Base-by-base conservation (phyloP, 2,113 vertebrate genomes). In the Sciurus niger region DNA sequence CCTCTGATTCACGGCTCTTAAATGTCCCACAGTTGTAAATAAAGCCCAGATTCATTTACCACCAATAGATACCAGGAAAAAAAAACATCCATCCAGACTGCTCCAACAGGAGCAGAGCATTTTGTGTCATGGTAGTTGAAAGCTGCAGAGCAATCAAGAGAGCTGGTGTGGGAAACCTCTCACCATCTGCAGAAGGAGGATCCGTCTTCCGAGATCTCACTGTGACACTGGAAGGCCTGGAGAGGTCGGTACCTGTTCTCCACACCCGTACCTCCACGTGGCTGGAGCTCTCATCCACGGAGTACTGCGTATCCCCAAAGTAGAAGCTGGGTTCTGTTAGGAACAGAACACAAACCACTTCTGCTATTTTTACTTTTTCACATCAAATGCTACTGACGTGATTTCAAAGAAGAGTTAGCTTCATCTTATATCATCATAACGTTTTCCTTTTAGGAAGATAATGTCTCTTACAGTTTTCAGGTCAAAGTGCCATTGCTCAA, bases 181-280 rank as follows among this genome's bases (percentile, higher is more conserved):
- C 97, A 99, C 99, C 99, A 76, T 99, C 99, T 0, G 99, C 99
- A 24, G 99, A 99, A 32, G 98, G 60, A 0, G 99, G 99, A 25
- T 99, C 99, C 0, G 99, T 99, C 95, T 99, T 99, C 88, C 98
- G 99, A 63, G 99, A 99, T 32, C 99, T 99, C 97, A 99, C 99
- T 0, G 99, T 99, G 93, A 99, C 99, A 2, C 99, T 99, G 4
- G 99, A 99, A 4, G 98, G 95, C 98, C 98, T 99, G 93, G 99
- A 99, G 4, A 99, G 99, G 96, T 99, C 99, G 0, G 99, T 99
- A 34, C 99, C 99, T 0, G 98, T 99, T 97, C 99, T 99, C 99
- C 99, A 99, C 82, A 99, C 99, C 67, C 32, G 98, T 40, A 99
- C 99, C 93, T 99, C 99, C 94, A 99, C 97, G 0, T 98, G 98